These are phyloP conservation scores for Gephyroberyx darwinii DNA, from an alignment of 2,797 vertebrate genomes.

Conservation along the genomic window DNA sequence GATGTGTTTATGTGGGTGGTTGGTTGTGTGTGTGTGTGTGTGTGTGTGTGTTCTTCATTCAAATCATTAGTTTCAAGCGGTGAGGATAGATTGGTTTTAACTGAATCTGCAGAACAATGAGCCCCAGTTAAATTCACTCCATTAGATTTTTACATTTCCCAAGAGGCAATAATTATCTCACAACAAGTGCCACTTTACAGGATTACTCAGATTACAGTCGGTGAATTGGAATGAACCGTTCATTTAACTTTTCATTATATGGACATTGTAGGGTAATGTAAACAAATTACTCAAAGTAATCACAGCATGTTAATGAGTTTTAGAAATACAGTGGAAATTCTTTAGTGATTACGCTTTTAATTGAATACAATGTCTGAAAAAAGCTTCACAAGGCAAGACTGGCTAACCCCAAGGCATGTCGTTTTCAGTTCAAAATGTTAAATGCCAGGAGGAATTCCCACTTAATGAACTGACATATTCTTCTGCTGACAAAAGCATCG, in stretches of 20 bases:
- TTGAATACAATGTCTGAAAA: background rate
- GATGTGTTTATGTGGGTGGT: conserved; percentile 24
- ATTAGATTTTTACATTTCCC: conserved; percentile 60
- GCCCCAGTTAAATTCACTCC: conserved; percentile 43
- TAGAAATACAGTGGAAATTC: background rate
- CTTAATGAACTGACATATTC: too few species aligned
- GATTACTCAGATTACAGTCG: conserved; percentile 24
- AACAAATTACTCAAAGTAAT: conserved; percentile 20
- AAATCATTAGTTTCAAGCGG: conserved; percentile 51
- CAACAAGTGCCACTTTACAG: conserved; percentile 36
- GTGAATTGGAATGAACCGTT: conserved; percentile 34
- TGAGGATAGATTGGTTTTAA: conserved; percentile 49
- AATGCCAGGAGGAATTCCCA: too few species aligned
- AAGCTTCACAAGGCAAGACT: background rate
- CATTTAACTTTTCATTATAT: conserved; percentile 18
- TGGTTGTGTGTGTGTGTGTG: background rate
- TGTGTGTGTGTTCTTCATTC: conserved; percentile 23
- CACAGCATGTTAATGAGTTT: background rate
- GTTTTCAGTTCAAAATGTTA: too few species aligned
- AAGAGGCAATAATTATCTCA: conserved; percentile 52
- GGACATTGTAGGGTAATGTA: conserved; percentile 36
- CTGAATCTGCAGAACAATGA: conserved; percentile 34
- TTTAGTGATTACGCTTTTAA: background rate
- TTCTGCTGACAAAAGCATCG: too few species aligned
- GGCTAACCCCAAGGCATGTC: background rate